phyloP scores from a whole-genome alignment of 2,113 vertebrate species.

The Trachemys scripta region DNA sequence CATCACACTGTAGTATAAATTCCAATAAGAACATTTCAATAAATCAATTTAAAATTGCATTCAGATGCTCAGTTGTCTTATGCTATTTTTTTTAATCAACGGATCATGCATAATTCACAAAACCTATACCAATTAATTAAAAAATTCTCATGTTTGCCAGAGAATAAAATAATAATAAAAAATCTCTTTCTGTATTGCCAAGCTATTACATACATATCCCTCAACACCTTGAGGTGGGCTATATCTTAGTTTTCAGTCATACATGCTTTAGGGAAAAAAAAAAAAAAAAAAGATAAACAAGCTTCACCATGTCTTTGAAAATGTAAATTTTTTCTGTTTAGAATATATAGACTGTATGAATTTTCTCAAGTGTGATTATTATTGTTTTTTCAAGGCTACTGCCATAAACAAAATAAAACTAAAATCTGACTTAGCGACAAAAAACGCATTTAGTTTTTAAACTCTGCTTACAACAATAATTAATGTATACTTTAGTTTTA shows the following conservation, averaged over 20 bases:
- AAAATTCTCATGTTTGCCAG: not conserved
- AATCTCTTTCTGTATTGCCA: not conserved
- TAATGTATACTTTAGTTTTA: not conserved
- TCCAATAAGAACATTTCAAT: not conserved
- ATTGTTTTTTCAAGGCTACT: slow-evolving; percentile 3
- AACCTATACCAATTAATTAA: not conserved
- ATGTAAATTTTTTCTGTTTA: slow-evolving; percentile 24
- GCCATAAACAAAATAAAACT: slow-evolving; percentile 53
- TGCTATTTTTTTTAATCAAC: not conserved
- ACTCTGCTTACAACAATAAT: not conserved
- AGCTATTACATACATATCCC: not conserved
- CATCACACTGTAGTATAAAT: not conserved
- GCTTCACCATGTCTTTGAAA: slow-evolving; percentile 15
- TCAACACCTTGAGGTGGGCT: not conserved
- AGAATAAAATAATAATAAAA: not conserved
- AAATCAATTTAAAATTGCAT: not conserved
- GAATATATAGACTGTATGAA: slow-evolving; percentile 28
- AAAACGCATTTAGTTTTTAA: not conserved
- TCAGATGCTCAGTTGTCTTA: not conserved
- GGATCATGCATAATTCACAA: not conserved
- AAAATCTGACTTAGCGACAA: slow-evolving; percentile 34
- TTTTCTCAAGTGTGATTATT: not conserved
- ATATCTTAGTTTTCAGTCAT: not conserved
- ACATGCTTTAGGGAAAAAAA: not conserved
- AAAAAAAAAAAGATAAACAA: not conserved